Base-by-base conservation (phyloP, 2,888 invertebrate genomes). In the Andrena trimmerana region DNA sequence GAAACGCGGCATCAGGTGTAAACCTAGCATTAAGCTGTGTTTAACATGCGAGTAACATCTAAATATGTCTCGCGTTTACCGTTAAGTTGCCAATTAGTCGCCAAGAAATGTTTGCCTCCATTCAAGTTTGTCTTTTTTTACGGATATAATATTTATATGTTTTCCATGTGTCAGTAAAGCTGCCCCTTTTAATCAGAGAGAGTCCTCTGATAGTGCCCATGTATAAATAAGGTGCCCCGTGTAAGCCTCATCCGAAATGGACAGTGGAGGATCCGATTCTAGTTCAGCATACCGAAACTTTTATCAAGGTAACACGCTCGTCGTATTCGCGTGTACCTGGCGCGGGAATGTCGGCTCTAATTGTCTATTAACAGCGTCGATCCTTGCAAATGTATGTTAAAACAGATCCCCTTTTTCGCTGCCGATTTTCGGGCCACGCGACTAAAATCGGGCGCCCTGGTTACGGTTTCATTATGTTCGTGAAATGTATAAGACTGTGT, bases 401-500 rank as follows among this genome's bases (percentile, higher is more conserved):
- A 59, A 10, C 2, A 10, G 42, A 60, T 76, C 65, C 27, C 8
- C 27, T 16, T 54, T 80, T 42, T 52, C 62, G 10, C 69, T 67
- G 50, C 48, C 42, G 13, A 48, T 7, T 71, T 8, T 10, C 6
- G 29, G n/a, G 42, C 50, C 54, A 36, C 59, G 48, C 24, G 29
- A 68, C 5, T 36, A 76, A 50, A 36, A 62, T 79, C 62, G 48
- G 54, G 33, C 59, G 52, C 70, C 59, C 42, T 42, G 57, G 54
- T 24, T 80, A 68, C 60, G 60, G 71, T 77, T 71, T 78, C 66
- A 80, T 63, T 87, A 84, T 90, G 83, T 84, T 87, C 83, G 84
- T 74, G 62, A 79, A 81, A 82, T 88, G 85, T 90, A 90, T 81
- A 92, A 92, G 92, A 92, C 91, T 92, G 91, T 90, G 83, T 92